A percentile compares a stretch with the other conserved stretches of the same genome.
These are phyloP conservation scores for Meles meles DNA, from an alignment of 2,113 vertebrate genomes.

Conservation along the genomic window DNA sequence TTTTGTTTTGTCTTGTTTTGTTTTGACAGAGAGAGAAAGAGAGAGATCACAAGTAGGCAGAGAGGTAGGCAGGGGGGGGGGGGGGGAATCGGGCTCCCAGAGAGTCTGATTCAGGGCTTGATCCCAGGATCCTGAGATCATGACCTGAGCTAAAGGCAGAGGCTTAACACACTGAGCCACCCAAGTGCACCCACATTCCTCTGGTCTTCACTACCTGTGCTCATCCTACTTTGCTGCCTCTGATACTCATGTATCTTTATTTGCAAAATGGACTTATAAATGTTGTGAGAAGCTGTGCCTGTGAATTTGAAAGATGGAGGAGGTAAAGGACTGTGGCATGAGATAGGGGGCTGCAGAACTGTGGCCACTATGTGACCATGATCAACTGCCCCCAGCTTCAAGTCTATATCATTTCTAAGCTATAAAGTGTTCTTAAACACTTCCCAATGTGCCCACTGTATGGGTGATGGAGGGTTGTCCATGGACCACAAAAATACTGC, in stretches of 20 bases:
- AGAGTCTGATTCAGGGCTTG: too few species aligned
- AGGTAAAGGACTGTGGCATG: too few species aligned
- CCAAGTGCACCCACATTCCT: background rate
- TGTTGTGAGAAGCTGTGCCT: background rate
- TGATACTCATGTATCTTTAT: background rate
- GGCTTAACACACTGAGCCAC: too few species aligned
- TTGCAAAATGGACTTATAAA: background rate
- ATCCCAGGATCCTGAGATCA: too few species aligned
- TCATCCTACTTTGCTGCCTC: background rate
- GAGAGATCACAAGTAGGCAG: too few species aligned
- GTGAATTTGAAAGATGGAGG: background rate
- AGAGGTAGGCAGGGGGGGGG: too few species aligned
- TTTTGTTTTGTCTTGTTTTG: too few species aligned
- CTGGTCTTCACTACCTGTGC: too few species aligned
- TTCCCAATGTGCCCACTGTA: background rate
- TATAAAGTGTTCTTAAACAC: background rate
- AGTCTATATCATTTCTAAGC: background rate
- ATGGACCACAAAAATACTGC: background rate
- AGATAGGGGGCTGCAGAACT: background rate
- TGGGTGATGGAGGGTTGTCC: background rate
- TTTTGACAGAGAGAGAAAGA: too few species aligned
- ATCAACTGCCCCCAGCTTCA: background rate
- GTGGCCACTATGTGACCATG: accelerated
- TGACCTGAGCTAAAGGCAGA: too few species aligned
- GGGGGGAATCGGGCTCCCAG: too few species aligned